Percentiles rank a stretch among this genome's conserved stretches.
Conservation (phyloP, 2,113 vertebrate species). For the Pica pica region DNA sequence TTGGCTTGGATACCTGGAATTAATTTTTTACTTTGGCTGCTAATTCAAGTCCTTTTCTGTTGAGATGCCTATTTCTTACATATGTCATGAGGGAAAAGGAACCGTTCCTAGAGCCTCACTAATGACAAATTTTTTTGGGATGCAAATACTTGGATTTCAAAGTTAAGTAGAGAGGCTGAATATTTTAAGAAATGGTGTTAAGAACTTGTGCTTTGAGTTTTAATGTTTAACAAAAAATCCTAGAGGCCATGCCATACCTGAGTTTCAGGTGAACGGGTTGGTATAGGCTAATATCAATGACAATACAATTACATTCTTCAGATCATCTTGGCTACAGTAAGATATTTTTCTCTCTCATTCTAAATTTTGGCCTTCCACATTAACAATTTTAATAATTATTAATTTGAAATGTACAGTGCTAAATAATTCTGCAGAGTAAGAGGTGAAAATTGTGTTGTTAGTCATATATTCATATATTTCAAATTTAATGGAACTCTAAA, state of each 20-base stretch:
- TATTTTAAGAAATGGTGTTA: neutral
- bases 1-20: neutral
- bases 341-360: neutral
- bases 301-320: neutral
- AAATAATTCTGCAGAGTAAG: neutral
- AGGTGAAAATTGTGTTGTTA: neutral
- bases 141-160: neutral
- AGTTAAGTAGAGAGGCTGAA: neutral
- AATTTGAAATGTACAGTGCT: neutral
- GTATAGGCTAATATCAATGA: neutral
- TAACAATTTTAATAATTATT: neutral
- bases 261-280: neutral
- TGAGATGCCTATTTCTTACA: neutral
- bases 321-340: neutral
- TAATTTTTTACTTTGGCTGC: neutral
- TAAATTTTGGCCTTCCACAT: neutral
- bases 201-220: neutral
- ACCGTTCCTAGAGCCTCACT: neutral
- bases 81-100: rapidly evolving
- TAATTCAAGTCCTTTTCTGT: neutral
- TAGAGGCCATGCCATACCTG: neutral
- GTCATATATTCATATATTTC: neutral
- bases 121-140: neutral
- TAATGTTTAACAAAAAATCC: neutral
- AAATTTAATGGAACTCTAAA: neutral